phyloP scores from a whole-genome alignment of 2,113 vertebrate species.

The Ageneiosus marmoratus region DNA sequence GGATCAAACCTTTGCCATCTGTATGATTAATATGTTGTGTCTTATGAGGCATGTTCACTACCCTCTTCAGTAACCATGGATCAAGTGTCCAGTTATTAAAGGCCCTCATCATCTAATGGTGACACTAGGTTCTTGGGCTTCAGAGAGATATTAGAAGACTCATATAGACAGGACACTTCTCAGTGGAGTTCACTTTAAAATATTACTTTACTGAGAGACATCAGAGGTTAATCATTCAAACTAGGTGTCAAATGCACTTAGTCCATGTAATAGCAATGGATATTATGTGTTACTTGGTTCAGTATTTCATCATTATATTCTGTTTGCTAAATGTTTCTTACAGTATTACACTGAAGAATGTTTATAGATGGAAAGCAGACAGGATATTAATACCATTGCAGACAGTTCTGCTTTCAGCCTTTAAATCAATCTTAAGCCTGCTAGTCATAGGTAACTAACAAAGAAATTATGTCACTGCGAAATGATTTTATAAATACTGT shows the following conservation, averaged over 20 bases:
- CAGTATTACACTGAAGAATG: no score
- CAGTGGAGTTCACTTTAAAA: conserved; percentile 33
- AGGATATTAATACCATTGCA: no score
- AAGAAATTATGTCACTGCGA: no score
- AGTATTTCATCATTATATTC: no score
- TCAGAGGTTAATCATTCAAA: conserved; percentile 31
- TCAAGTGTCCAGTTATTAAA: conserved; percentile 60
- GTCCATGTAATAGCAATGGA: not conserved
- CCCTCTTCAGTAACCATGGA: conserved; percentile 39
- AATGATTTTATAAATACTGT: no score
- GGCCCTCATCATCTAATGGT: conserved; percentile 38
- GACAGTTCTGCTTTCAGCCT: no score
- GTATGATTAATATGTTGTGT: conserved; percentile 48
- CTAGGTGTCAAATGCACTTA: conserved; percentile 27
- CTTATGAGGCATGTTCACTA: conserved; percentile 46
- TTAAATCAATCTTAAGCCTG: no score
- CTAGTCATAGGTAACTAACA: no score
- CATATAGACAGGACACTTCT: conserved; percentile 20
- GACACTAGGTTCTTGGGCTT: conserved; percentile 25
- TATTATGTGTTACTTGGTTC: not conserved
- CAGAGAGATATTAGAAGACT: conserved; percentile 32
- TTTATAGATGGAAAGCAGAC: no score
- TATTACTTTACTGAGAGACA: conserved; percentile 40
- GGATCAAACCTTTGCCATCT: conserved; percentile 29
- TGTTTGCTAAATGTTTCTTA: conserved; percentile 10